Percentiles rank a stretch among this genome's conserved stretches.
Conservation (phyloP, 2,113 vertebrate genomes). For the Cavia porcellus region DNA sequence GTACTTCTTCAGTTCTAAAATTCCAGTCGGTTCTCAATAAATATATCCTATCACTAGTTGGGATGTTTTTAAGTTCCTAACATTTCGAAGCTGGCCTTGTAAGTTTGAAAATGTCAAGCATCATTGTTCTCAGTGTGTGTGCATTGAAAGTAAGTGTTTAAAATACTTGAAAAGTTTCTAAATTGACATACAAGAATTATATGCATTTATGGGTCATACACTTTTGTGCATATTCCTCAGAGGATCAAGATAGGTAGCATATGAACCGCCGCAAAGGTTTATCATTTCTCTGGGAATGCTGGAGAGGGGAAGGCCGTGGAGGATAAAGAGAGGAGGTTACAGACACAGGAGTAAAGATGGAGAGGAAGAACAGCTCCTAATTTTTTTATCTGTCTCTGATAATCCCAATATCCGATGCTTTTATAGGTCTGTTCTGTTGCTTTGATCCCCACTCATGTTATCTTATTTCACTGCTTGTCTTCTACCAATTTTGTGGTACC, state of each 20-base stretch:
- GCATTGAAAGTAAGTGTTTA: neutral
- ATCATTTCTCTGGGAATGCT: neutral
- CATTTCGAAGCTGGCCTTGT: slow-evolving; percentile 37
- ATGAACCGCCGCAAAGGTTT: neutral
- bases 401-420: neutral
- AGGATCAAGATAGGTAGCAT: neutral
- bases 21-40: slow-evolving; percentile 18
- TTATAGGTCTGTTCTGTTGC: neutral
- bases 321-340: neutral
- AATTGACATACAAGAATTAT: neutral
- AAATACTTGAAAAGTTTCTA: neutral
- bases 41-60: neutral
- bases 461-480: neutral
- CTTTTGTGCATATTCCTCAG: neutral
- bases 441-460: neutral
- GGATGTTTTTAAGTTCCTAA: neutral
- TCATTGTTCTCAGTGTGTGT: neutral
- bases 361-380: neutral
- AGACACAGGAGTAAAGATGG: neutral
- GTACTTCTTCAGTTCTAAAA: slow-evolving; percentile 36
- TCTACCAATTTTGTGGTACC: slow-evolving; percentile 1
- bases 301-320: neutral
- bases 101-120: slow-evolving; percentile 1
- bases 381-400: neutral
- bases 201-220: neutral